Evolutionary conservation across 2,888 invertebrate genomes (phyloP).

Genomic region (Aporophyla nigra): DNA sequence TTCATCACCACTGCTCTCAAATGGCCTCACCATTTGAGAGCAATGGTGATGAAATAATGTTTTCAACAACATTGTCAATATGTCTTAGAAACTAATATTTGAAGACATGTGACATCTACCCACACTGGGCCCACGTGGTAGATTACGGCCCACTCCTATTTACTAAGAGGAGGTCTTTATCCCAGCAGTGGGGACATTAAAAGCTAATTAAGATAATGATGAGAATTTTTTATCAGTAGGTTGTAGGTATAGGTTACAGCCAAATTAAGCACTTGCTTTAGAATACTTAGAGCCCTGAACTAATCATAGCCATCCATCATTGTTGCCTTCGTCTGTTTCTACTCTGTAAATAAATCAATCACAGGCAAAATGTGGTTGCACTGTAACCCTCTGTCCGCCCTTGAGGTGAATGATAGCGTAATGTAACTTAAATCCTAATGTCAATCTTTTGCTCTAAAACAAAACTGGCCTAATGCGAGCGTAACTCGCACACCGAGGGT

Average conservation of each 20-base stretch:
- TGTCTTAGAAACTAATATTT: too few species aligned
- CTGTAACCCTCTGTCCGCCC: not conserved
- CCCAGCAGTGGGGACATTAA: not conserved
- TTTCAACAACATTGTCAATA: too few species aligned
- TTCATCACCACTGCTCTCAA: too few species aligned
- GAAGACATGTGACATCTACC: not conserved
- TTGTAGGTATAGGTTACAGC: not conserved
- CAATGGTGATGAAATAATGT: too few species aligned
- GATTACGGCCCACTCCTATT: too few species aligned
- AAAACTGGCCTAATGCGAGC: too few species aligned
- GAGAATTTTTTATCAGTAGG: not conserved
- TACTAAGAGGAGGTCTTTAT: not conserved
- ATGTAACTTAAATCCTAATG: not conserved
- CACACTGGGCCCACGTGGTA: not conserved
- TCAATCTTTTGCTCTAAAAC: not conserved
- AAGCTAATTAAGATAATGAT: not conserved
- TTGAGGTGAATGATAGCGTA: not conserved
- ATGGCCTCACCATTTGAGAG: too few species aligned
- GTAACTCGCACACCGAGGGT: too few species aligned
- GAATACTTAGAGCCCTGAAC: not conserved
- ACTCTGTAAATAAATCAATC: not conserved
- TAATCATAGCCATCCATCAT: not conserved
- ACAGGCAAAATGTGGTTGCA: not conserved
- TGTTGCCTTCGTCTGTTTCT: not conserved
- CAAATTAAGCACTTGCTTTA: not conserved